These are phyloP conservation scores for Conus ventricosus DNA, from an alignment of 1,140 invertebrate genomes.

Conservation along the genomic window DNA sequence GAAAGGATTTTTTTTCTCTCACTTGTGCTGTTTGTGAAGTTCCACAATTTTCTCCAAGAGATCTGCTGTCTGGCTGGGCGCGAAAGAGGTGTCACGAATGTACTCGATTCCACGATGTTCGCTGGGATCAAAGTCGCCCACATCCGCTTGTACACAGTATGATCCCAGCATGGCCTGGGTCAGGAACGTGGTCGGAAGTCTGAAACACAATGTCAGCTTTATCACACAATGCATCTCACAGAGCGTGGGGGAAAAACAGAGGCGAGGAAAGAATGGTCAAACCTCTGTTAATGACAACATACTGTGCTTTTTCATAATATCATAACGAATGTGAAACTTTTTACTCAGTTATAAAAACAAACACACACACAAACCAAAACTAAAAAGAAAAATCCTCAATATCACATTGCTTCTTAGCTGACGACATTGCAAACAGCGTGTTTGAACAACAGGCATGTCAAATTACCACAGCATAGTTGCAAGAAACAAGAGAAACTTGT, in stretches of 20 bases:
- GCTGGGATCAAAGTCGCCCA: slow-evolving; percentile 94
- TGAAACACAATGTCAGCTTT: slow-evolving; percentile 64
- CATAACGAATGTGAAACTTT: too few species aligned
- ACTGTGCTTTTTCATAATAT: too few species aligned
- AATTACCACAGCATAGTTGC: too few species aligned
- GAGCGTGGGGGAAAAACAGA: not conserved
- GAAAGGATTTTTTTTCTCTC: slow-evolving; percentile 52
- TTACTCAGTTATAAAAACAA: too few species aligned
- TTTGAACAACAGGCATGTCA: too few species aligned
- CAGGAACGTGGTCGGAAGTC: slow-evolving; percentile 96
- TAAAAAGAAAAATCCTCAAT: too few species aligned
- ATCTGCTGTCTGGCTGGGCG: slow-evolving; percentile 84
- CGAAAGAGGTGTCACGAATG: slow-evolving; percentile 93
- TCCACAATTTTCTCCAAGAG: slow-evolving; percentile 96
- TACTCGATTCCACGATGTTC: slow-evolving; percentile 85
- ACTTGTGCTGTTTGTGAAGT: slow-evolving; percentile 96
- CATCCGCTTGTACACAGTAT: slow-evolving; percentile 97
- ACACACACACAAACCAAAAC: too few species aligned
- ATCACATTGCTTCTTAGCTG: too few species aligned
- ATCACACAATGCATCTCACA: not conserved
- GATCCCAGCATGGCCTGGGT: slow-evolving; percentile 97
- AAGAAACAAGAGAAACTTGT: too few species aligned
- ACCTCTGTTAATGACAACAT: not conserved
- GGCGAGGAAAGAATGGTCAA: too few species aligned
- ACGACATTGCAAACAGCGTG: too few species aligned